phyloP scores from a whole-genome alignment of 30 jellyfish, hydroid and myxozoan species.

The Cassiopea andromeda region DNA sequence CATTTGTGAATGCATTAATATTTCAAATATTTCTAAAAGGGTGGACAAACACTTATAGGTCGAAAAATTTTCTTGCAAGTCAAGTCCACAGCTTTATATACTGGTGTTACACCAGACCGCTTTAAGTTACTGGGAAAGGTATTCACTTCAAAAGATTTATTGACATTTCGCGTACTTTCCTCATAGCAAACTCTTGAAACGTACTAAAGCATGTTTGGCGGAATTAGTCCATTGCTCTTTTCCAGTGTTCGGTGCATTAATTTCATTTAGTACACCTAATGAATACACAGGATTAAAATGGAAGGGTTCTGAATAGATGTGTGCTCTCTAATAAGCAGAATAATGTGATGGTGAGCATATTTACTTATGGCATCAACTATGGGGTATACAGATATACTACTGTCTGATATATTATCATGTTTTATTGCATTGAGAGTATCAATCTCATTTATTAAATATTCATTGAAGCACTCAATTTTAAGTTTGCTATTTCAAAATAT shows the following conservation, averaged over 20 bases:
- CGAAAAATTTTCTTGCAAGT: background rate
- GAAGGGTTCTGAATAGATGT: background rate
- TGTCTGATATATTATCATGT: background rate
- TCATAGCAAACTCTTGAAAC: slow-evolving; percentile 9
- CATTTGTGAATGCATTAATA: slow-evolving; percentile 21
- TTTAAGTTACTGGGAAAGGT: slow-evolving; percentile 14
- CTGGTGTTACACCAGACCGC: slow-evolving; percentile 11
- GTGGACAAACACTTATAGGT: slow-evolving; percentile 15
- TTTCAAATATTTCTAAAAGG: slow-evolving; percentile 8
- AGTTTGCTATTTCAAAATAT: slow-evolving; percentile 3
- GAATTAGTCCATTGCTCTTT: slow-evolving; percentile 21
- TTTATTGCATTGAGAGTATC: background rate
- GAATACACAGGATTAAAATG: background rate
- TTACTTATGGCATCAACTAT: background rate
- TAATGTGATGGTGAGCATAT: background rate
- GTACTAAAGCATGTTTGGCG: background rate
- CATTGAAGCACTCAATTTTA: slow-evolving; percentile 5
- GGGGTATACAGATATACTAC: background rate
- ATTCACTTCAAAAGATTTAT: background rate
- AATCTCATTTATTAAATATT: background rate
- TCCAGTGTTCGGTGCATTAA: slow-evolving; percentile 8
- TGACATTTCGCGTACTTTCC: slow-evolving; percentile 12
- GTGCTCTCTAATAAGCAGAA: slow-evolving; percentile 11
- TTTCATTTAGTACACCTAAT: slow-evolving; percentile 7
- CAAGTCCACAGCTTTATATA: background rate